A percentile compares a stretch with the other conserved stretches of the same genome.
These are phyloP conservation scores for Camptogramma bilineatum DNA, from an alignment of 2,888 invertebrate genomes.

Conservation along the genomic window DNA sequence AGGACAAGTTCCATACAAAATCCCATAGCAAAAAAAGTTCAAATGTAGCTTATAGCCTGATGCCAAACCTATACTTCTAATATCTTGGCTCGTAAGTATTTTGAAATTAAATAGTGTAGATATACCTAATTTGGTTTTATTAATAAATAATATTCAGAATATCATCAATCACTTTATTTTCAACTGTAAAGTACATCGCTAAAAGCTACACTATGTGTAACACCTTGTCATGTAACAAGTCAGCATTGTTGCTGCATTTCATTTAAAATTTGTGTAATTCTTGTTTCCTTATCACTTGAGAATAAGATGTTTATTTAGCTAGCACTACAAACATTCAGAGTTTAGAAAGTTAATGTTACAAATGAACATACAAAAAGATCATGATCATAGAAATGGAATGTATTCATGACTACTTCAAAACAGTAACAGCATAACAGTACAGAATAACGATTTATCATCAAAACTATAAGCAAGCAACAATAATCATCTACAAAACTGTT, in stretches of 20 bases:
- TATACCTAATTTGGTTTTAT: background rate
- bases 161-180: conserved; percentile 65
- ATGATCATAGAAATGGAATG: conserved; percentile 67
- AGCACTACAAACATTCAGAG: conserved; percentile 36
- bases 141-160: conserved; percentile 37
- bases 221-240: conserved; percentile 32
- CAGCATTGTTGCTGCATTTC: conserved; percentile 24
- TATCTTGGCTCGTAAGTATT: too few relatives aligned
- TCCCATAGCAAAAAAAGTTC: too few relatives aligned
- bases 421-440: conserved; percentile 20
- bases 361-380: conserved; percentile 7
- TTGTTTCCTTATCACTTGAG: conserved; percentile 3
- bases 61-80: too few relatives aligned
- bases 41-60: too few relatives aligned
- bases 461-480: conserved; percentile 37
- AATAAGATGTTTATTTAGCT: conserved; percentile 7
- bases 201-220: conserved; percentile 49
- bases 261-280: conserved; percentile 13
- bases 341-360: conserved; percentile 37
- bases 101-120: too few relatives aligned
- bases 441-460: conserved; percentile 30
- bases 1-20: too few relatives aligned
- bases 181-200: conserved; percentile 55
- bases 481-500: conserved; percentile 4
- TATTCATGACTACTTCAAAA: conserved; percentile 47